These are phyloP conservation scores for Diloba caeruleocephala DNA, from an alignment of 2,888 invertebrate genomes.

Conservation along the genomic window DNA sequence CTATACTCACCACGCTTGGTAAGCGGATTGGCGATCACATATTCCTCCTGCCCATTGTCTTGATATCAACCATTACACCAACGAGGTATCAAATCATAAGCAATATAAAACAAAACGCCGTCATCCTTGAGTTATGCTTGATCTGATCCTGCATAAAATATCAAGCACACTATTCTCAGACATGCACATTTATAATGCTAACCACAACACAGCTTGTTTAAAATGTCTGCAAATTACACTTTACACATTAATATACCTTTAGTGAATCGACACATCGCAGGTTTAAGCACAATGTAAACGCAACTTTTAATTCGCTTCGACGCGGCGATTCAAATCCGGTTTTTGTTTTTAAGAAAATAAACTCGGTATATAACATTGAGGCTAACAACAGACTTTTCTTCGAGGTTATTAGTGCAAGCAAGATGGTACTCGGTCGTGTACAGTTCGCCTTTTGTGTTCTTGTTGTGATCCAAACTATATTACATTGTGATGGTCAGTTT, in stretches of 20 bases:
- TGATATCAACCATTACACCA: no score
- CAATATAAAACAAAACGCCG: no score
- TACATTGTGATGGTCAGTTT: conserved; percentile 58
- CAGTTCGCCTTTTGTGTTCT: conserved; percentile 51
- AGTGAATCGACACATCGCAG: conserved; percentile 12
- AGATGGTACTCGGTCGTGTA: conserved; percentile 60
- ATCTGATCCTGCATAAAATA: no score
- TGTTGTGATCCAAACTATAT: conserved; percentile 45
- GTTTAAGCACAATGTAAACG: conserved; percentile 13
- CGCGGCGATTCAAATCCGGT: conserved; percentile 54
- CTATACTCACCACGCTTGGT: no score
- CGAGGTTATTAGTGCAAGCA: conserved; percentile 58
- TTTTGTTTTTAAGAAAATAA: conserved; percentile 58
- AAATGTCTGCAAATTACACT: no score
- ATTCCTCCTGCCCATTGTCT: no score
- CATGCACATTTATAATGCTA: no score
- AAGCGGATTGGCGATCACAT: no score
- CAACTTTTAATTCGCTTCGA: conserved; percentile 31
- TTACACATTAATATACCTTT: background rate
- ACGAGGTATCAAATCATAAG: no score
- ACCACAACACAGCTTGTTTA: no score
- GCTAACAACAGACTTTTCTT: conserved; percentile 52
- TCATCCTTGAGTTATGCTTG: no score
- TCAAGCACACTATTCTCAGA: no score
- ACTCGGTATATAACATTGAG: conserved; percentile 60